These are phyloP conservation scores for Climacteris rufus DNA, from an alignment of 2,113 vertebrate genomes.

Conservation along the genomic window DNA sequence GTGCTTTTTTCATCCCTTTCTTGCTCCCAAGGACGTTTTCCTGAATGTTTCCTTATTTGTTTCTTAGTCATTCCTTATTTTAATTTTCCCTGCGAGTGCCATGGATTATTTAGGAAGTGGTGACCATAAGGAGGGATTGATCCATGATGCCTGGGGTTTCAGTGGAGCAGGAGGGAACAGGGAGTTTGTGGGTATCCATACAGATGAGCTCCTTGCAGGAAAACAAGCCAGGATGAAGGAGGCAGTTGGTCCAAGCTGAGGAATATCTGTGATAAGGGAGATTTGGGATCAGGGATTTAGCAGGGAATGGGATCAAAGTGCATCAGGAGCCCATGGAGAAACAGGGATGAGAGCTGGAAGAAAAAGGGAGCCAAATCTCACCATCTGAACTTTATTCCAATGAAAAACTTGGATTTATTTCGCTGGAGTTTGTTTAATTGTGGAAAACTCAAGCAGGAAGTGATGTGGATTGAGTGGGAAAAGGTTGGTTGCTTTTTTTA, in stretches of 20 bases:
- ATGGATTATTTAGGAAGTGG: slow-evolving; percentile 1
- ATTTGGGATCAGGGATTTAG: neutral
- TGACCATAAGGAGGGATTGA: slow-evolving; percentile 32
- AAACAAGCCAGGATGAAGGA: neutral
- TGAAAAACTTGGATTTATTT: neutral
- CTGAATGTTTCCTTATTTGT: neutral
- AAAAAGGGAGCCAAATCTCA: neutral
- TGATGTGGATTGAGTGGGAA: neutral
- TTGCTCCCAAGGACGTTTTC: neutral
- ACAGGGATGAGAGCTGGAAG: neutral
- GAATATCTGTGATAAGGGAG: neutral
- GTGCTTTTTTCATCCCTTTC: too few species aligned
- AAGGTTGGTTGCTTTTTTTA: neutral
- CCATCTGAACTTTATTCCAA: neutral
- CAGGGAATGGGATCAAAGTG: neutral
- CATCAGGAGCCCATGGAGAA: neutral
- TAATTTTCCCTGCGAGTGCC: neutral
- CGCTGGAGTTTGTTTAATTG: neutral
- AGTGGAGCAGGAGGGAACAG: neutral
- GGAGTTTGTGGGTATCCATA: slow-evolving; percentile 34
- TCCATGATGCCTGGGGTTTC: neutral
- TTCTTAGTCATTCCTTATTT: slow-evolving; percentile 30
- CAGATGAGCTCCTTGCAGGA: slow-evolving; percentile 21
- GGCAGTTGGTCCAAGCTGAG: neutral
- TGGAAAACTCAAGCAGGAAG: neutral